A percentile compares a stretch with the other conserved stretches of the same genome.
These are phyloP conservation scores for Monoplex corrugatus DNA, from an alignment of 2,888 invertebrate species.

Conservation along the genomic window DNA sequence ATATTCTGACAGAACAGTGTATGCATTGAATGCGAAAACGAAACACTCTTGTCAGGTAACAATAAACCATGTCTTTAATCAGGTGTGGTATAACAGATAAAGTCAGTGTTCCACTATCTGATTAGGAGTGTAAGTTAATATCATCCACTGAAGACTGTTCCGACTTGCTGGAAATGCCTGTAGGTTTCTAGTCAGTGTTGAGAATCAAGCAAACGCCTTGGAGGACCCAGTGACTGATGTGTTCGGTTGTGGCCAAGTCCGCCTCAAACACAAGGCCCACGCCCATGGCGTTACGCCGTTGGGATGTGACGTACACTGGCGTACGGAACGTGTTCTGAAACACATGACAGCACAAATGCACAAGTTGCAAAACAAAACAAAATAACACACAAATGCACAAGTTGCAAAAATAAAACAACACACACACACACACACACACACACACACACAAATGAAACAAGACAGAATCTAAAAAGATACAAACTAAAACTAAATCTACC, in stretches of 20 bases:
- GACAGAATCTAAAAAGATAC: no score
- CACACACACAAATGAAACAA: no score
- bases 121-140: neutral
- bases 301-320: constrained; percentile 94
- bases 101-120: neutral
- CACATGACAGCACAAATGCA: constrained; percentile 49
- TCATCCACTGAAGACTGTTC: constrained; percentile 79
- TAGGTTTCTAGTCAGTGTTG: constrained; percentile 86
- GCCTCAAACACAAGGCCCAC: constrained; percentile 95
- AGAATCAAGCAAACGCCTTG: constrained; percentile 94
- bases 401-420: no score
- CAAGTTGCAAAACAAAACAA: no score
- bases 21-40: neutral
- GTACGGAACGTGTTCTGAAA: constrained; percentile 91
- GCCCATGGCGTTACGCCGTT: constrained; percentile 94
- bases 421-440: no score
- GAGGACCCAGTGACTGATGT: constrained; percentile 93
- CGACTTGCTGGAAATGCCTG: no score
- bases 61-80: neutral
- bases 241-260: constrained; percentile 90
- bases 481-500: no score
- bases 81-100: neutral
- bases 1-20: neutral
- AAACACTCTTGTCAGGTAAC: neutral
- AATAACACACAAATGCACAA: no score